Conservation (phyloP, 2,888 invertebrate genomes). For the Machimus atricapillus region DNA sequence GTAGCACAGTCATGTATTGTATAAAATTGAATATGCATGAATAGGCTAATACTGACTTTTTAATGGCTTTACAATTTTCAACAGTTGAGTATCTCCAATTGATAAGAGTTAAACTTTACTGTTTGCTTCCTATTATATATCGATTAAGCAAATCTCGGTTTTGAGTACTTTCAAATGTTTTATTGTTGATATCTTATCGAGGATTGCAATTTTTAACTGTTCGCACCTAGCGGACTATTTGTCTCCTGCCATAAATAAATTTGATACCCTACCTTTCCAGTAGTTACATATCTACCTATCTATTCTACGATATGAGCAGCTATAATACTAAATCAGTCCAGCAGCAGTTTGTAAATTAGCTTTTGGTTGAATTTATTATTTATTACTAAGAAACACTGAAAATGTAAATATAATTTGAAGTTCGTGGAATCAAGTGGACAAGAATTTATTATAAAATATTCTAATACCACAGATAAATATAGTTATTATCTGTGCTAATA, state of each 20-base stretch:
- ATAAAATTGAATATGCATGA: background rate
- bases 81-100: background rate
- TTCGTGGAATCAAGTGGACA: no score
- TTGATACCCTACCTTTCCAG: background rate
- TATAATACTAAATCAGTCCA: background rate
- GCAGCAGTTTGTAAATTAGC: background rate
- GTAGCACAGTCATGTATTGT: background rate
- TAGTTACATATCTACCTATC: background rate
- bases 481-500: no score
- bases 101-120: background rate
- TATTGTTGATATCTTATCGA: background rate
- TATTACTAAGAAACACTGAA: no score
- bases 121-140: background rate
- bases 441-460: no score
- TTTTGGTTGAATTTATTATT: background rate
- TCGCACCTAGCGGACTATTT: background rate
- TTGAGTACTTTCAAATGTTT: background rate
- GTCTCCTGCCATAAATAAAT: background rate
- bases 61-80: background rate
- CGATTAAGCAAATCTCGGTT: background rate
- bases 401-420: no score
- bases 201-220: background rate
- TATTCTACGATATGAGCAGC: background rate
- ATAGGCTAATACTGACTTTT: background rate
- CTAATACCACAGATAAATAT: no score